Evolutionary conservation across 2,888 invertebrate species (phyloP), one percentile per base, ranked within the genome.

Genomic region (Caenorhabditis doughertyi): DNA sequence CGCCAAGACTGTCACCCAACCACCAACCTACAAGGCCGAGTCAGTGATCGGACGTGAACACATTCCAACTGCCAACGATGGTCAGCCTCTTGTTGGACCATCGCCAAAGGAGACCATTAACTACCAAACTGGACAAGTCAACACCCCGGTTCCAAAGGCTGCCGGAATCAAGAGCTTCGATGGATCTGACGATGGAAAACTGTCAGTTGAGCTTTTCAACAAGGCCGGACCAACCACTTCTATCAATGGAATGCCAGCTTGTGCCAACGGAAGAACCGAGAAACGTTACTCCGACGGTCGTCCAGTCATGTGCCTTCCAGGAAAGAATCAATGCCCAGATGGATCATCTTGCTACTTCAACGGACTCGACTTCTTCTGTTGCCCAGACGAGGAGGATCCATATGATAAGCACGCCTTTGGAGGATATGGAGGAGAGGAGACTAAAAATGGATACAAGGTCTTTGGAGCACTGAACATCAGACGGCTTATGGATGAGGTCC

Each of bases 291-390:
- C 80, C 16, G 84, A 84, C 42, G 88, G 88, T 32, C 76, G 88
- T 8, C 89, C 91, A 35, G 89, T 92, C 5, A 87, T 90, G 89
- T 92, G 92, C 55, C 82, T 92, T 21, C 92, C 92, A 49, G 92
- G 92, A 68, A 87, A 88, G 81, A 87, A 91, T 44, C 84, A 91
- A 65, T 91, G 91, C 44, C 91, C 91, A 44, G 87, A 88, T 42
- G 84, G 86, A 56, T 88, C 90, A 3, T 89, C 89, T 16, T 91
- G 91, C 84, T 91, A 88, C 81, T 91, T 91, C 90, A 91, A 91
- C 83, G 91, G 91, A 60, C 71, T 91, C 72, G 90, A 91, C 83
- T 91, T 87, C 88, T 90, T 89, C 87, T 91, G 91, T 70, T 91
- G 91, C 44, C 91, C 91, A 55, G 90, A 91, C 55, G 86, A 85